Evolutionary conservation across 2,797 vertebrate genomes (phyloP), one percentile per base, ranked within the genome.

Genomic region (Gadopsis marmoratus): DNA sequence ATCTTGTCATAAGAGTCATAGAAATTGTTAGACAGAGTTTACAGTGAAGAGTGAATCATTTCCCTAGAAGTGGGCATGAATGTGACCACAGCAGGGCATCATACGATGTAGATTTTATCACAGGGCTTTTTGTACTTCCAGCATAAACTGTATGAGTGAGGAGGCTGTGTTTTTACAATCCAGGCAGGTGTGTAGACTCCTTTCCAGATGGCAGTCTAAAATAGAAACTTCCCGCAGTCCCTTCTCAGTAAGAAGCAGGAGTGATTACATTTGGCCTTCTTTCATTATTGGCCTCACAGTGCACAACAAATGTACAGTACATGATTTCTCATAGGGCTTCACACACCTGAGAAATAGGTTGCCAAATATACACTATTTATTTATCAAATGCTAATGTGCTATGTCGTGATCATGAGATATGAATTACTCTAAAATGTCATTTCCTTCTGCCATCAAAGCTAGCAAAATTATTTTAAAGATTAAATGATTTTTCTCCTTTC

Each of bases 181-280:
- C 88, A 91, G 87, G 90, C 93, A 94, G 93, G 93, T 94, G 94
- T 87, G 90, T 79, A 79, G 87, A 90, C 79, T 90, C 68, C 64
- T 86, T 89, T 90, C 90, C 90, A 91, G 88, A 91, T 89, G 86
- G 82, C 68, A 86, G 83, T 86, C 80, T 73, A 86, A 93, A 94
- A 95, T 92, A 94, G 92, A 89, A 91, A 89, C 82, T 84, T 91
- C 89, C 87, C 61, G 60, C 76, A 82, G 85, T 84, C 81, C 73
- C 71, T 60, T 83, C 86, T 86, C 90, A 86, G 85, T 83, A 75
- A 87, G 87, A 89, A 80, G 81, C 71, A 81, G 64, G 78, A 85
- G 50, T 90, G 82, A 88, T 88, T 87, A 77, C 47, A 71, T 79
- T 85, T 87, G 84, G 71, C 66, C 48, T 69, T 86, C 61, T 88